Evolutionary conservation across 2,113 vertebrate genomes (phyloP).

Genomic region (Colaptes auratus): DNA sequence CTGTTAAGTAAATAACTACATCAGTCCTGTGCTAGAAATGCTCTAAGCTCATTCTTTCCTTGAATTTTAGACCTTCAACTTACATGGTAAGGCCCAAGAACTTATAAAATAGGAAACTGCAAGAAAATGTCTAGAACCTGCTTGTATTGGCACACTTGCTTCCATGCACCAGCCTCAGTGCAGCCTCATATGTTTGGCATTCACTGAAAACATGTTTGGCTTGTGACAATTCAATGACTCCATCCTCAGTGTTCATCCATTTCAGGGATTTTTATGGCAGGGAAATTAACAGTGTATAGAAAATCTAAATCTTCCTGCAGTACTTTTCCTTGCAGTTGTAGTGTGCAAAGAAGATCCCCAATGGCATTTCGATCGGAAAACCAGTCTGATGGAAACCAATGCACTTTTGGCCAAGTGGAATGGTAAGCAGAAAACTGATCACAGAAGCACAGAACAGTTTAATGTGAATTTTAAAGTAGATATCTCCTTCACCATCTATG

Average conservation of each 20-base stretch:
- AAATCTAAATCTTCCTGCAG: not conserved
- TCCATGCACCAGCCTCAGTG: not conserved
- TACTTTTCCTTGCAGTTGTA: not conserved
- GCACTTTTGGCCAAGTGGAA: not conserved
- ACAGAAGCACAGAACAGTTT: not conserved
- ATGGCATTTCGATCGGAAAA: not conserved
- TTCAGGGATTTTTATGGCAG: not conserved
- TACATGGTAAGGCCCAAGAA: not conserved
- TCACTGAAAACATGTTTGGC: not conserved
- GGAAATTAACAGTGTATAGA: no score
- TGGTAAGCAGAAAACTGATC: not conserved
- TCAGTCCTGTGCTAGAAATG: fast-evolving
- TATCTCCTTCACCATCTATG: not conserved
- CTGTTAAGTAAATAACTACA: not conserved
- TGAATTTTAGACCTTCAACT: not conserved
- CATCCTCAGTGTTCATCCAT: not conserved
- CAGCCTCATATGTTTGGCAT: not conserved
- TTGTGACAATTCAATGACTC: not conserved
- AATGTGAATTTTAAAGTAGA: not conserved
- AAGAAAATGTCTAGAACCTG: not conserved
- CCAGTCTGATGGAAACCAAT: not conserved
- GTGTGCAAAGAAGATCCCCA: not conserved
- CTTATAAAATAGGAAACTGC: not conserved
- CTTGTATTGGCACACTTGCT: fast-evolving
- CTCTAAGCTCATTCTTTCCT: fast-evolving